These are phyloP conservation scores for Lagenorhynchus albirostris DNA, from an alignment of 2,113 vertebrate genomes.

Conservation along the genomic window DNA sequence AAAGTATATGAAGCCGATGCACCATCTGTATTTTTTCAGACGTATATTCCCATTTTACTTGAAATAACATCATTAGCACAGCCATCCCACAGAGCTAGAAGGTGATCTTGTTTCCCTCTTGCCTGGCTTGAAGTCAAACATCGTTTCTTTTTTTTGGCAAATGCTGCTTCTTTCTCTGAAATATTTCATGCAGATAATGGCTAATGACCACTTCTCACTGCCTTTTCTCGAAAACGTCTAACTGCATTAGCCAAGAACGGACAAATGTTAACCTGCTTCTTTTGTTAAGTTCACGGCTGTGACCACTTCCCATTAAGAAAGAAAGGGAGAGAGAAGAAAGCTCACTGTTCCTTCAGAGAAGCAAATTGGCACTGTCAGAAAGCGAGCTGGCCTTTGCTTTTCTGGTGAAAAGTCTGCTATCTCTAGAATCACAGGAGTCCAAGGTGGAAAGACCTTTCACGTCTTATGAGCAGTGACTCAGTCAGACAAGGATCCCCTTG, in stretches of 20 bases:
- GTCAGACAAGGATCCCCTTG: neutral
- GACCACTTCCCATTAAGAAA: slow-evolving; percentile 70
- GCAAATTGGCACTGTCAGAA: slow-evolving; percentile 48
- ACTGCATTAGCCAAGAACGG: slow-evolving; percentile 80
- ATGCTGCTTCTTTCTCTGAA: slow-evolving; percentile 79
- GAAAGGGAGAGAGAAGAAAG: neutral
- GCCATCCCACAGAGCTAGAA: slow-evolving; percentile 63
- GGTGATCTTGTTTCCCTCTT: slow-evolving; percentile 81
- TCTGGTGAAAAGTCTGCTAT: neutral
- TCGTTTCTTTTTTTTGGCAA: slow-evolving; percentile 77
- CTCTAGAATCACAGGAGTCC: neutral
- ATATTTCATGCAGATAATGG: slow-evolving; percentile 85
- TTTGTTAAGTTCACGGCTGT: slow-evolving; percentile 72
- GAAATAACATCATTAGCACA: slow-evolving; percentile 74
- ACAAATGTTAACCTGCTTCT: slow-evolving; percentile 77
- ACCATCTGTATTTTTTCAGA: slow-evolving; percentile 77
- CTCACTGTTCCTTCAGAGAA: slow-evolving; percentile 11
- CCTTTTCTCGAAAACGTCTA: slow-evolving; percentile 82
- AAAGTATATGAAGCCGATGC: slow-evolving; percentile 58
- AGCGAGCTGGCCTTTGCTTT: neutral
- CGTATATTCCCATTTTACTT: slow-evolving; percentile 69
- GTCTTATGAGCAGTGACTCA: neutral
- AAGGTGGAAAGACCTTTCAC: neutral
- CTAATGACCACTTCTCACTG: slow-evolving; percentile 85
- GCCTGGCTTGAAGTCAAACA: slow-evolving; percentile 81